Conservation (phyloP, 2,113 vertebrate species). For the Taurulus bubalis region DNA sequence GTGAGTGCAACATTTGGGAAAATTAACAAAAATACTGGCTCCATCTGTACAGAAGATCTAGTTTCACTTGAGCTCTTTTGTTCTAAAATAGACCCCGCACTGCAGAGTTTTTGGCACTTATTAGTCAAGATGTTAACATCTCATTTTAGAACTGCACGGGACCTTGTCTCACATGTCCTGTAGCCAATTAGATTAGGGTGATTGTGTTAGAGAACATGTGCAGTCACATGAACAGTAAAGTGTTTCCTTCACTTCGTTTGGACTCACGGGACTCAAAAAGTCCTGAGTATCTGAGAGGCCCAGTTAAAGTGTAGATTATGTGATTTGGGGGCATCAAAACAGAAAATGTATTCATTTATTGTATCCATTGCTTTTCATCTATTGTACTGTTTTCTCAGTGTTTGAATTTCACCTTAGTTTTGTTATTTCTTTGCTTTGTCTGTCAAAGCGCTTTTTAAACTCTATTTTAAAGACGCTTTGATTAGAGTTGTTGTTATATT, state of each 20-base stretch:
- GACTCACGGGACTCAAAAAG: slow-evolving; percentile 5
- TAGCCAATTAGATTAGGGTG: slow-evolving; percentile 72
- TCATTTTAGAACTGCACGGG: neutral
- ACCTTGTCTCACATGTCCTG: slow-evolving; percentile 39
- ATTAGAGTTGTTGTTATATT: neutral
- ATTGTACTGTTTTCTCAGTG: neutral
- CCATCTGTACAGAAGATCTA: neutral
- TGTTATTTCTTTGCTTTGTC: neutral
- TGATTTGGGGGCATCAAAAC: neutral
- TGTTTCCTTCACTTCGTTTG: neutral
- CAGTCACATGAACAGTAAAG: slow-evolving; percentile 71
- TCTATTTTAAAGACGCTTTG: neutral
- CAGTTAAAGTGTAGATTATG: neutral
- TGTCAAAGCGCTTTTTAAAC: neutral
- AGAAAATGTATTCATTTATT: neutral
- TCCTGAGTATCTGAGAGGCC: neutral
- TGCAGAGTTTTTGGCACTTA: neutral
- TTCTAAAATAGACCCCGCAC: neutral
- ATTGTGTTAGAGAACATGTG: slow-evolving; percentile 78
- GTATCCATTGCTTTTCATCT: neutral
- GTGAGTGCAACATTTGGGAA: neutral
- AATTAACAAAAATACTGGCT: neutral
- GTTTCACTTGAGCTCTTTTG: neutral
- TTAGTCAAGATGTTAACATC: neutral
- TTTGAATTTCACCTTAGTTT: neutral